Percentiles rank a stretch among this genome's conserved stretches.
phyloP scores from a whole-genome alignment of 2,888 invertebrate species.

The Stenichneumon culpator region DNA sequence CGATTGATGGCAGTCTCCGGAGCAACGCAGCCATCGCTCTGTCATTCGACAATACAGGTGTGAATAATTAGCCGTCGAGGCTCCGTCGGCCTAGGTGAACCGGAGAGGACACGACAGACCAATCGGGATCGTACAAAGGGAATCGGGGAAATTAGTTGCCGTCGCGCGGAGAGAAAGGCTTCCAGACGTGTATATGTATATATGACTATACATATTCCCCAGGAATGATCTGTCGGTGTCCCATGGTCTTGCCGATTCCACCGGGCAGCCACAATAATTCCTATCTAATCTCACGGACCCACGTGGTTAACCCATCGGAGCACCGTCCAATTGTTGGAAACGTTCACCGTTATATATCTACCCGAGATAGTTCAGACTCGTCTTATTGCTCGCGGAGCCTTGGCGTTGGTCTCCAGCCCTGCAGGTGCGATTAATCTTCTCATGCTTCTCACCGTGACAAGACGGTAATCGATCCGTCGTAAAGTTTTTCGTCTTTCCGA shows the following conservation, averaged over 20 bases:
- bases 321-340: conserved; percentile 8
- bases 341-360: neutral
- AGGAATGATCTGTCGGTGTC: neutral
- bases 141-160: conserved; percentile 3
- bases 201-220: neutral
- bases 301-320: conserved; percentile 4
- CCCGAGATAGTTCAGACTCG: neutral
- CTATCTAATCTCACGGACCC: conserved; percentile 20
- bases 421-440: conserved; percentile 29
- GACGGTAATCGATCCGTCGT: conserved; percentile 41
- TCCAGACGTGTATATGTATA: neutral
- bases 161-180: neutral
- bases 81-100: conserved; percentile 45
- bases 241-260: neutral
- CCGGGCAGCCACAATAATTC: conserved; percentile 5
- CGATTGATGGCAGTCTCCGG: conserved; percentile 12
- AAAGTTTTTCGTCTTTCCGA: conserved; percentile 30
- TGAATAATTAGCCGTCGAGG: conserved; percentile 74
- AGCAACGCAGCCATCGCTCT: conserved; percentile 11
- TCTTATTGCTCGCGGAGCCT: neutral
- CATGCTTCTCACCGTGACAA: neutral
- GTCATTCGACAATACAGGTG: conserved; percentile 69
- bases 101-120: conserved; percentile 12
- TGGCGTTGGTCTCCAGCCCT: neutral
- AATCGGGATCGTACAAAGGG: conserved; percentile 42